phyloP scores from a whole-genome alignment of 2,888 invertebrate species.

The Microplitis deprimator region DNA sequence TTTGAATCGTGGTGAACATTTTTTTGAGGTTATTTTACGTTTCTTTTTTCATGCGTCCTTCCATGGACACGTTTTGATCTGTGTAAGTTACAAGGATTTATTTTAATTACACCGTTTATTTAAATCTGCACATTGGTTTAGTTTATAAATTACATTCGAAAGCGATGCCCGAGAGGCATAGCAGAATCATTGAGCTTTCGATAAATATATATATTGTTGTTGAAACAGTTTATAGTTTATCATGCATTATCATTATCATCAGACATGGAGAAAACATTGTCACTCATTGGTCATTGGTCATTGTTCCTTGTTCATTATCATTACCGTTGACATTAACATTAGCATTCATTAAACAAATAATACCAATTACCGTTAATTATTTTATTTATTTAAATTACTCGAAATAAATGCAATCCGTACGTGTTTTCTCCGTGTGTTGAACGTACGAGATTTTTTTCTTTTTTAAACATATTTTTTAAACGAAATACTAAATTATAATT shows the following conservation, averaged over 20 bases:
- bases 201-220: too few relatives aligned
- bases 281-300: constrained; percentile 7
- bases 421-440: constrained; percentile 22
- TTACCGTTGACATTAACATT: constrained; percentile 31
- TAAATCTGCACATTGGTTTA: constrained; percentile 3
- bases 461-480: constrained; percentile 36
- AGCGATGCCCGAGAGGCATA: too few relatives aligned
- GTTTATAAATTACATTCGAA: background rate
- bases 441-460: too few relatives aligned
- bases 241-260: constrained; percentile 23
- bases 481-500: constrained; percentile 70
- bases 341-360: constrained; percentile 28
- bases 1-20: constrained; percentile 47
- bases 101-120: constrained; percentile 38
- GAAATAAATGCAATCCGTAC: background rate
- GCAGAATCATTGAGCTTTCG: too few relatives aligned
- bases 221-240: background rate
- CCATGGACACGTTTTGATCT: constrained; percentile 49
- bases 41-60: constrained; percentile 65
- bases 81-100: constrained; percentile 49
- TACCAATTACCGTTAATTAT: background rate
- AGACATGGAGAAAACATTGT: constrained; percentile 27
- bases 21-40: constrained; percentile 63
- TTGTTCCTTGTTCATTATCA: constrained; percentile 32
- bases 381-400: background rate